Evolutionary conservation across 2,797 vertebrate genomes (phyloP).

Genomic region (Brachyalestes nurse): DNA sequence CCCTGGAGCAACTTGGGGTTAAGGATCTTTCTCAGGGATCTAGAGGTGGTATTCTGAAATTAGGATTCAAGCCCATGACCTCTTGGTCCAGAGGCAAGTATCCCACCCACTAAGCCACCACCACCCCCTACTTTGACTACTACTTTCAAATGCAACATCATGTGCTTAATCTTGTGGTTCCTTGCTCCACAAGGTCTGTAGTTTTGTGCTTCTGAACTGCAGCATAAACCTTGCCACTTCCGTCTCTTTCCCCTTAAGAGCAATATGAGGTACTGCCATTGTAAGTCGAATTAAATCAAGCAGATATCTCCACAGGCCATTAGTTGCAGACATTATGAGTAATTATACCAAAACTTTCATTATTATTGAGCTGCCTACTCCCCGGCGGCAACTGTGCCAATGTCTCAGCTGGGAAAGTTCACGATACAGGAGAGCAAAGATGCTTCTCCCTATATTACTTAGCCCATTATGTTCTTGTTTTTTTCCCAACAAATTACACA

Average conservation of each 20-base stretch:
- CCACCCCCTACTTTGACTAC: neutral
- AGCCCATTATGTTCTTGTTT: constrained; percentile 53
- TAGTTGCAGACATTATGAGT: constrained; percentile 83
- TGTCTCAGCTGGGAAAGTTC: constrained; percentile 66
- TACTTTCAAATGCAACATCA: constrained; percentile 42
- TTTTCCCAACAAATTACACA: constrained; percentile 41
- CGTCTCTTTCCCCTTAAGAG: constrained; percentile 57
- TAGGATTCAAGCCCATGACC: too few relatives aligned
- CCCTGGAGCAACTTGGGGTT: too few relatives aligned
- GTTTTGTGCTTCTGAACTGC: constrained; percentile 43
- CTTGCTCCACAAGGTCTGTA: constrained; percentile 50
- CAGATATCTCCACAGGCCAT: constrained; percentile 81
- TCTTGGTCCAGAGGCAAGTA: too few relatives aligned
- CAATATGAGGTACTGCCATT: constrained; percentile 81
- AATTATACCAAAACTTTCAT: constrained; percentile 86
- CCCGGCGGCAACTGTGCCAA: constrained; percentile 70
- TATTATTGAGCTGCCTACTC: constrained; percentile 81
- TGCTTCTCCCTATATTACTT: constrained; percentile 52
- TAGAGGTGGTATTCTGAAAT: too few relatives aligned
- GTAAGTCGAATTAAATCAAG: constrained; percentile 84
- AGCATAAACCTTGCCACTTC: constrained; percentile 49
- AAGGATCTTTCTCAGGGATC: too few relatives aligned
- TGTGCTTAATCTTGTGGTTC: constrained; percentile 56
- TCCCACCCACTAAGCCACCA: too few relatives aligned
- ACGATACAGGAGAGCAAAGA: constrained; percentile 66